Evolutionary conservation across 2,113 vertebrate species (phyloP).

Genomic region (Triplophysa rosa): DNA sequence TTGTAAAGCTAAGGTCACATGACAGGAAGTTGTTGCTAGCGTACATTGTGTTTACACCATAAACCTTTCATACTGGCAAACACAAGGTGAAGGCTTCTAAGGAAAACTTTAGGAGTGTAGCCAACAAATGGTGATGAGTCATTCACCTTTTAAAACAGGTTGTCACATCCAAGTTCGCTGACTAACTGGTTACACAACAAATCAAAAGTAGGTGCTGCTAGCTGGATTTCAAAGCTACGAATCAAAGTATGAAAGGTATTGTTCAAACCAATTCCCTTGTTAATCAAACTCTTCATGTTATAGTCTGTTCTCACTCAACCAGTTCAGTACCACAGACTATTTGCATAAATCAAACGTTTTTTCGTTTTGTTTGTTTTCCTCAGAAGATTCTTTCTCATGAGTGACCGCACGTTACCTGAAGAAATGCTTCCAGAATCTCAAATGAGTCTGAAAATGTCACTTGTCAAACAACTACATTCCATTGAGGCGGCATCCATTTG

Average conservation of each 20-base stretch:
- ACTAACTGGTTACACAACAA: neutral
- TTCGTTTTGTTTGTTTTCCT: neutral
- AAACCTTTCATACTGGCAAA: neutral
- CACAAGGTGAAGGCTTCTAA: neutral
- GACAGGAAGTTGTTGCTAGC: neutral
- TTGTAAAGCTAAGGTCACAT: neutral
- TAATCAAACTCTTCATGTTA: neutral
- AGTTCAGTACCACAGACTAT: neutral
- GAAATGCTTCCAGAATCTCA: too few relatives aligned
- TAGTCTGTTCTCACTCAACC: neutral
- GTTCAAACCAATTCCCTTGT: neutral
- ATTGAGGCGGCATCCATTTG: too few relatives aligned
- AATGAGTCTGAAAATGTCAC: too few relatives aligned
- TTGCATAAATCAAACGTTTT: neutral
- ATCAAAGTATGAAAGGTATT: neutral
- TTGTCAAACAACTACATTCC: too few relatives aligned
- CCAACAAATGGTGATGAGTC: neutral
- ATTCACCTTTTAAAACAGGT: neutral
- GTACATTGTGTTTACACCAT: neutral
- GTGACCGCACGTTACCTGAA: neutral
- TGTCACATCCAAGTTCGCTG: neutral
- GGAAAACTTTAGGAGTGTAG: neutral
- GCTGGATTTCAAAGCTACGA: neutral
- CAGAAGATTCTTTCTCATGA: neutral
- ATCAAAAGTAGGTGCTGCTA: neutral